A percentile compares a stretch with the other conserved stretches of the same genome.
These are phyloP conservation scores for Pilophorus perplexus DNA, from an alignment of 2,888 invertebrate genomes.

Conservation along the genomic window DNA sequence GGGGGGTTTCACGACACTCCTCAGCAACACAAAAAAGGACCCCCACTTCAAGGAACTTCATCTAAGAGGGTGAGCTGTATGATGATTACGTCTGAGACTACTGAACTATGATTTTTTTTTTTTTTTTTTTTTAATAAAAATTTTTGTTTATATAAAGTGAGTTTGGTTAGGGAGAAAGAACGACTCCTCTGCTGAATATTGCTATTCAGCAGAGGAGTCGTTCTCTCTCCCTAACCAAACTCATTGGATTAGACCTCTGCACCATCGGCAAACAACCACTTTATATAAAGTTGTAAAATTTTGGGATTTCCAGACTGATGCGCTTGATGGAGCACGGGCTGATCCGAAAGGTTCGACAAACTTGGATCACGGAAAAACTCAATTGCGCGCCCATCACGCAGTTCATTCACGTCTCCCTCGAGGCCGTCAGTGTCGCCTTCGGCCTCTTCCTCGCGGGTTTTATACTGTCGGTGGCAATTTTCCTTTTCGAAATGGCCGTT, in stretches of 20 bases:
- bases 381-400: not conserved
- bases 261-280: not conserved
- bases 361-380: conserved; percentile 4
- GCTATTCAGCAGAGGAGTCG: not conserved
- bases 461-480: not conserved
- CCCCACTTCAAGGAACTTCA: conserved; percentile 18
- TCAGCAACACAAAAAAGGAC: conserved; percentile 4
- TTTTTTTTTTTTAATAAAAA: not conserved
- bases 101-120: no score
- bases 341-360: conserved; percentile 5
- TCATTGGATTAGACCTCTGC: no score
- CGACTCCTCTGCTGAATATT: not conserved
- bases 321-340: conserved; percentile 14
- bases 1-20: not conserved
- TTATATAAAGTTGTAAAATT: not conserved
- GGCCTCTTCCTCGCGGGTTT: not conserved
- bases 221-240: no score
- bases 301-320: not conserved
- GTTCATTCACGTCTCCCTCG: conserved; percentile 22
- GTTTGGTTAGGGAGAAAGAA: no score
- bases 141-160: not conserved
- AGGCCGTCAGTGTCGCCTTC: conserved; percentile 30
- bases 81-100: not conserved
- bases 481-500: not conserved
- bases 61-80: conserved; percentile 10